Base-by-base conservation (phyloP, 2,888 invertebrate genomes). In the Zaprionus lineosus region DNA sequence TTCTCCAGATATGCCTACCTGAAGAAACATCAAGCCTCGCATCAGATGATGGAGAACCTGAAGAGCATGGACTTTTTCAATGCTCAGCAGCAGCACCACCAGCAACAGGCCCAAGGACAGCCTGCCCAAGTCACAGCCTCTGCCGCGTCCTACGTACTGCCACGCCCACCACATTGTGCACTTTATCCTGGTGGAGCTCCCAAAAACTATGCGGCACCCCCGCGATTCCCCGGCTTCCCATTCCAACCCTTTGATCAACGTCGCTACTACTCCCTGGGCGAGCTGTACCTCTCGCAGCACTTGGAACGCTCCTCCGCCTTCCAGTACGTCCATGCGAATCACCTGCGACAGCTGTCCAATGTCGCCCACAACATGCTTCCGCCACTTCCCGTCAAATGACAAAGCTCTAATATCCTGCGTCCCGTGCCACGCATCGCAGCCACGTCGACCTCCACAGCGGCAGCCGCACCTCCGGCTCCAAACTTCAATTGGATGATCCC, bases 11-110 rank as follows among this genome's bases (percentile, higher is more conserved):
- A 89, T 53, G 89, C 90, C 9, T 93, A 93, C 68, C 79, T 93
- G 1, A 91, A 91, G 79, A 93, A 93, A 72, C 90, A 90, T 57
- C 82, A 88, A 40, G 82, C 84, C 8, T 90, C 89, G 1, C 90
- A 90, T 72, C 88, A 90, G 61, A 87, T 89, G 84, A 46, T 89
- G 29, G 87, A 90, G 18, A 89, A 87, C 61, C 78, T 90, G 0
- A 88, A 88, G 56, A 74, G 73, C 0, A 59, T 87, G 51, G 89
- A 89, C 8, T 75, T 85, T 12, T 81, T 87, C 24, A 84, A 83
- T 48, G 62, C 70, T 0, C 77, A 70, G 15, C 61, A 59, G 16
- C 50, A 58, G 0, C 67, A 74, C 2, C 48, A 50, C 28, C 36
- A 67, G 1, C 70, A 63, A 26, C 53, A 56, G 19, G 24, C 19